Evolutionary conservation across 1,140 invertebrate species (phyloP).

Genomic region (Papilio polyxenes): DNA sequence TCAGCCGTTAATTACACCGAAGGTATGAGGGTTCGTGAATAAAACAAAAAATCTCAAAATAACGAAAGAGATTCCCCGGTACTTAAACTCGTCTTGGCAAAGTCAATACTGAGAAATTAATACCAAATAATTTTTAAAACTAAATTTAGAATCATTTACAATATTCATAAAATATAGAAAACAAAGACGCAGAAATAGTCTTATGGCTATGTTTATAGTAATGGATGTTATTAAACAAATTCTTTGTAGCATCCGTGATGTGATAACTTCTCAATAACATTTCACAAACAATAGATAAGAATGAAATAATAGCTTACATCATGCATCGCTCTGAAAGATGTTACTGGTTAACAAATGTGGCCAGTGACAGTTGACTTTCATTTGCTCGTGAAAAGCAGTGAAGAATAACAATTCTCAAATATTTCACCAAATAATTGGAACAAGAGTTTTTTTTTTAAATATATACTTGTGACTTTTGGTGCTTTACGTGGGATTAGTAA

Average conservation of each 20-base stretch:
- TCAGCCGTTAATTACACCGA: not conserved
- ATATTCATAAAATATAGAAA: not conserved
- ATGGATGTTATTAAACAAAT: constrained; percentile 24
- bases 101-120: not conserved
- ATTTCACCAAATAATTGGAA: not conserved
- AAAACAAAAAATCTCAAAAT: not conserved
- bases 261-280: constrained; percentile 21
- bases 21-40: not conserved
- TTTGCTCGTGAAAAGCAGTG: not conserved
- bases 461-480: not conserved
- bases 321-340: not conserved
- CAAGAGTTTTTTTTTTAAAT: not conserved
- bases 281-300: constrained; percentile 24
- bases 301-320: constrained; percentile 28
- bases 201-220: not conserved
- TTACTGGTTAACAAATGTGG: constrained; percentile 3
- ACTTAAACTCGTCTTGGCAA: not conserved
- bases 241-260: constrained; percentile 25
- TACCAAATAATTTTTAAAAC: not conserved
- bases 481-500: not conserved
- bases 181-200: not conserved
- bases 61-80: not conserved
- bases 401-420: not conserved
- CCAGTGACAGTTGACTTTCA: not conserved
- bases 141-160: not conserved